Percentiles rank a stretch among this genome's conserved stretches.
Conservation (phyloP, 1,140 invertebrate species). For the Harpegnathos saltator region DNA sequence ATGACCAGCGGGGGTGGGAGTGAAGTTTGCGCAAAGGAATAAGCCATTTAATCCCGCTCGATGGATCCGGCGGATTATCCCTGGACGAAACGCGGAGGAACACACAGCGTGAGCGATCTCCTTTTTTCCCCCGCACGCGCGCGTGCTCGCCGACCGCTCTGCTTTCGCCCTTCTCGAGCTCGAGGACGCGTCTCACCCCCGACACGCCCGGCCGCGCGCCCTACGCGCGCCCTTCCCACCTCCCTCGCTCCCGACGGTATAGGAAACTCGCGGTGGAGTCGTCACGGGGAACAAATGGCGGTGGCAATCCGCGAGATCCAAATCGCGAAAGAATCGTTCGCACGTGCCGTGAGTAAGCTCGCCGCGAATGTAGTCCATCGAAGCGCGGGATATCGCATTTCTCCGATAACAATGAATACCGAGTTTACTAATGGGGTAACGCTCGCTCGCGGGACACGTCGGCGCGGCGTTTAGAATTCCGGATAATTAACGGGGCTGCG, state of each 20-base stretch:
- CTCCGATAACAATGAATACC: slow-evolving; percentile 41
- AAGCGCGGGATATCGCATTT: slow-evolving; percentile 39
- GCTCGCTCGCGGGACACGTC: not conserved
- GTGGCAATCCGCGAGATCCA: slow-evolving; percentile 2
- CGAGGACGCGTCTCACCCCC: too few relatives aligned
- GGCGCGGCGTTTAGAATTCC: slow-evolving; percentile 15
- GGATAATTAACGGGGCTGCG: slow-evolving; percentile 44
- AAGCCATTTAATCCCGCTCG: slow-evolving; percentile 23
- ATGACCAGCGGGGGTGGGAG: slow-evolving; percentile 10
- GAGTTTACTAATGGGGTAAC: slow-evolving; percentile 25
- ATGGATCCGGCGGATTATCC: slow-evolving; percentile 43
- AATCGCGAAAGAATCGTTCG: slow-evolving; percentile 2
- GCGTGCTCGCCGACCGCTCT: slow-evolving; percentile 1
- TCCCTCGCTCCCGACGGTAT: too few relatives aligned
- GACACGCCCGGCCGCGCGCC: too few relatives aligned
- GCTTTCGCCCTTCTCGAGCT: not conserved
- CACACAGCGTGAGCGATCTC: too few relatives aligned
- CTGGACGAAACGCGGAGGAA: slow-evolving; percentile 5
- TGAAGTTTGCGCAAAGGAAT: slow-evolving; percentile 45
- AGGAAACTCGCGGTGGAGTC: too few relatives aligned
- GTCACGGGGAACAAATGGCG: not conserved
- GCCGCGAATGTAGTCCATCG: not conserved
- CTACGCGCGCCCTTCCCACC: too few relatives aligned
- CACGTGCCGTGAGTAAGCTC: not conserved
- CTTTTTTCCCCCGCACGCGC: too few relatives aligned